Percentiles rank a stretch among this genome's conserved stretches.
These are phyloP conservation scores for Hirundichthys speculiger DNA, from an alignment of 2,113 vertebrate species.

Conservation along the genomic window DNA sequence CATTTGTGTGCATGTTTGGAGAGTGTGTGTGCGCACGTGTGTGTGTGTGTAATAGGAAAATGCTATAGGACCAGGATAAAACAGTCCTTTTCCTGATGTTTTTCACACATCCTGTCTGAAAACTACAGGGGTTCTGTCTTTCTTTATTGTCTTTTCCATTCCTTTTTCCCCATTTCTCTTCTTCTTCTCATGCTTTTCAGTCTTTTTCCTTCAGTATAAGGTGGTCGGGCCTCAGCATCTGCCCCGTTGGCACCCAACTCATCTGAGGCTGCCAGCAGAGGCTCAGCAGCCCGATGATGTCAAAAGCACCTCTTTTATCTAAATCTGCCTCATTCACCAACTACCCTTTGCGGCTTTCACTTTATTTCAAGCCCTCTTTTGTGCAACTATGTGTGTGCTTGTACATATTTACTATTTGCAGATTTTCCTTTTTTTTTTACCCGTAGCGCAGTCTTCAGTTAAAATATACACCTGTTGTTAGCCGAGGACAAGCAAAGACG, in stretches of 20 bases:
- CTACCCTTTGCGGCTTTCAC: conserved; percentile 40
- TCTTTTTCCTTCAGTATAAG: conserved; percentile 52
- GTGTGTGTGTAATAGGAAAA: neutral
- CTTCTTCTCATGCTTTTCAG: conserved; percentile 28
- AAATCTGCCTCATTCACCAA: conserved; percentile 64
- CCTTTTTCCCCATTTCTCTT: conserved; percentile 21
- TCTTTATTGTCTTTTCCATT: conserved; percentile 27
- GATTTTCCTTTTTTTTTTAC: neutral
- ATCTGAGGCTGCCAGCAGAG: conserved; percentile 53
- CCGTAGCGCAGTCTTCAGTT: conserved; percentile 35
- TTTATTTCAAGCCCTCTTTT: conserved; percentile 47
- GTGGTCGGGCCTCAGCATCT: conserved; percentile 64
- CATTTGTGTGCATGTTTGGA: conserved; percentile 6
- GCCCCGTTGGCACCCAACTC: conserved; percentile 55
- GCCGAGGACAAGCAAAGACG: conserved; percentile 15
- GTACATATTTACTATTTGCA: conserved; percentile 6
- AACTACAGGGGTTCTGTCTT: conserved; percentile 3
- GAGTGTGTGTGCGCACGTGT: neutral
- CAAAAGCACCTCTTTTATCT: conserved; percentile 67
- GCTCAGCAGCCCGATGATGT: conserved; percentile 56
- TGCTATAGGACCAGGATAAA: neutral
- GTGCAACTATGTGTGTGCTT: conserved; percentile 36
- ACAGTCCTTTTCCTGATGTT: conserved; percentile 19
- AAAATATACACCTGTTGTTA: conserved; percentile 55
- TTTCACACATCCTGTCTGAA: conserved; percentile 14